phyloP scores from a whole-genome alignment of 1,140 invertebrate genomes.

The Apis florea region DNA sequence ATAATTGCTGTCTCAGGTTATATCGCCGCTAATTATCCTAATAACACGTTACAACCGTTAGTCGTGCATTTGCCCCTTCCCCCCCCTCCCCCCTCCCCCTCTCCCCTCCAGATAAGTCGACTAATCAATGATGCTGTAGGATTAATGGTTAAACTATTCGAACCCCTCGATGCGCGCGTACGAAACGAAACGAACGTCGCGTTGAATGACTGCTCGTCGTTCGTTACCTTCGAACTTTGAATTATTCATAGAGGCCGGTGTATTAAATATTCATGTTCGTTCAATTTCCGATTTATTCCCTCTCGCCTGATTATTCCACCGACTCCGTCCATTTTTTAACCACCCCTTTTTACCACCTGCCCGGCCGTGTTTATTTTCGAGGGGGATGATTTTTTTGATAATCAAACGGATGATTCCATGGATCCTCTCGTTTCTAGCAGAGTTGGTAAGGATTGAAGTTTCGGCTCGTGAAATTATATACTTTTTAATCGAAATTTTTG shows the following conservation, averaged over 20 bases:
- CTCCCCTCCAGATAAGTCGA: neutral
- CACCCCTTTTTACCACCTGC: neutral
- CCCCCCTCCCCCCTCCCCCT: neutral
- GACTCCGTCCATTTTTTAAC: too few species aligned
- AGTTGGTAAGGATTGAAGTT: too few species aligned
- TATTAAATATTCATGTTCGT: conserved; percentile 31
- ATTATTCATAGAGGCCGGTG: conserved; percentile 12
- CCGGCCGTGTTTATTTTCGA: conserved; percentile 6
- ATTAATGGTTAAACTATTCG: conserved; percentile 12
- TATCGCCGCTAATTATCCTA: conserved; percentile 41
- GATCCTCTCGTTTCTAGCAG: too few species aligned
- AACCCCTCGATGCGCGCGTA: neutral
- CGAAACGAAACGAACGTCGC: neutral
- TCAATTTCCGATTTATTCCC: conserved; percentile 14
- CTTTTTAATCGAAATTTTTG: too few species aligned
- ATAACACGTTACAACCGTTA: neutral
- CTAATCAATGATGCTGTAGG: neutral
- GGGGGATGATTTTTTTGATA: neutral
- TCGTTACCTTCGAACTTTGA: neutral
- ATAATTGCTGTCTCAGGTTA: conserved; percentile 42
- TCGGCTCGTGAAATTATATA: too few species aligned
- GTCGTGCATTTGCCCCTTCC: neutral
- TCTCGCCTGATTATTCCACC: neutral
- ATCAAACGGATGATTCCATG: too few species aligned
- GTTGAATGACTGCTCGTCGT: neutral